Evolutionary conservation across 30 jellyfish, hydroid and myxozoan species (phyloP).

Genomic region (Catostylus mosaicus): DNA sequence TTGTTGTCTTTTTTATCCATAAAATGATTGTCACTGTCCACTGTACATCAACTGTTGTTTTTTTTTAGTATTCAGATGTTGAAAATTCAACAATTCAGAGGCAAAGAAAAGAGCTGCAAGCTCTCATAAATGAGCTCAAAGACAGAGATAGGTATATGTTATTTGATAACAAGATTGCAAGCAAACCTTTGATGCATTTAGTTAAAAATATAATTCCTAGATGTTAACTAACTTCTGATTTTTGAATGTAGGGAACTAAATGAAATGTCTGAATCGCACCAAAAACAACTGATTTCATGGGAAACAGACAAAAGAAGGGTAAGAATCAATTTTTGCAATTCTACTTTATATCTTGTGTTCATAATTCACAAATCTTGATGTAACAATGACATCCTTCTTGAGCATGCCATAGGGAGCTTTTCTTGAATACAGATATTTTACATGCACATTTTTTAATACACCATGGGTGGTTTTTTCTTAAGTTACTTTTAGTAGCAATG

Average conservation of each 20-base stretch:
- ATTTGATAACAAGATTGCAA: neutral
- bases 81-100: constrained; percentile 77
- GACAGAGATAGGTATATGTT: constrained; percentile 84
- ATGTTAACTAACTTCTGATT: too few relatives aligned
- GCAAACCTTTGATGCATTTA: neutral
- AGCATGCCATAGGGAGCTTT: too few relatives aligned
- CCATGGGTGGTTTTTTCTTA: neutral
- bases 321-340: neutral
- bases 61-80: constrained; percentile 45
- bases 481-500: too few relatives aligned
- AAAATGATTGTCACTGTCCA: too few relatives aligned
- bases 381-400: too few relatives aligned
- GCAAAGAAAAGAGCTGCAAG: constrained; percentile 91
- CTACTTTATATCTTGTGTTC: neutral
- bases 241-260: constrained; percentile 76
- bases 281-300: constrained; percentile 91
- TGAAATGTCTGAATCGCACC: constrained; percentile 96
- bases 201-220: neutral
- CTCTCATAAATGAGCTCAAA: constrained; percentile 81
- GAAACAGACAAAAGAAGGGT: constrained; percentile 90
- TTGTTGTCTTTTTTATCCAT: too few relatives aligned
- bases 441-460: neutral
- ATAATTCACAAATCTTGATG: too few relatives aligned
- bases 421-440: too few relatives aligned
- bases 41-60: neutral